phyloP scores from a whole-genome alignment of 2,113 vertebrate genomes.

The Cryptomyrus ogoouensis region DNA sequence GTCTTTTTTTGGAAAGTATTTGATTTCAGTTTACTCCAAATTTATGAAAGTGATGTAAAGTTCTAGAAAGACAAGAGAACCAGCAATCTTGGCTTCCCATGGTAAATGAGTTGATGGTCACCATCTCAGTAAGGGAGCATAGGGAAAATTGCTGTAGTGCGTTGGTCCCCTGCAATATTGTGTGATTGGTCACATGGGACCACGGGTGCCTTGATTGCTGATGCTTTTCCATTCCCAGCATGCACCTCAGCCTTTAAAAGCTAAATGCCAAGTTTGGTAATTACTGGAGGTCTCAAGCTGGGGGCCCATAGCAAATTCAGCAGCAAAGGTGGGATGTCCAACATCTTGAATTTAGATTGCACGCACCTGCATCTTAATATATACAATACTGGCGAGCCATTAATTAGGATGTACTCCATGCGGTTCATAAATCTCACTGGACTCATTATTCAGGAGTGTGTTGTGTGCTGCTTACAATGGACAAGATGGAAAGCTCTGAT shows the following conservation, averaged over 20 bases:
- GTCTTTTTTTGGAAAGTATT: background rate
- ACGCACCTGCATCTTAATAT: background rate
- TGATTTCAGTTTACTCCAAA: background rate
- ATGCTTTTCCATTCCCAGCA: conserved; percentile 5
- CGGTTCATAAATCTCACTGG: background rate
- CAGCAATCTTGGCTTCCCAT: background rate
- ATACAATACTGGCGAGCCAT: background rate
- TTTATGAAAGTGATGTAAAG: background rate
- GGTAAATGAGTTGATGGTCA: background rate
- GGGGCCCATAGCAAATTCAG: background rate
- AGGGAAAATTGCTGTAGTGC: background rate
- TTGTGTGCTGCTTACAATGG: background rate
- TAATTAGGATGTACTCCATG: background rate
- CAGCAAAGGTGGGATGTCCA: background rate
- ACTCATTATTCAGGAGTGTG: background rate
- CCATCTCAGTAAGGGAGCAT: background rate
- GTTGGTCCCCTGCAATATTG: background rate
- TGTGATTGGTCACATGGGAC: background rate
- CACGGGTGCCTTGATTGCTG: background rate
- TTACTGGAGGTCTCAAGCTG: background rate
- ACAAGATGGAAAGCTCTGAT: background rate
- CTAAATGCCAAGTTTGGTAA: conserved; percentile 8
- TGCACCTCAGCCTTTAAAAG: background rate
- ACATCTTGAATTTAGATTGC: background rate
- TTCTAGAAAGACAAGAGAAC: background rate